Base-by-base conservation (phyloP, 1,140 invertebrate genomes). In the Drosophila nikananu region DNA sequence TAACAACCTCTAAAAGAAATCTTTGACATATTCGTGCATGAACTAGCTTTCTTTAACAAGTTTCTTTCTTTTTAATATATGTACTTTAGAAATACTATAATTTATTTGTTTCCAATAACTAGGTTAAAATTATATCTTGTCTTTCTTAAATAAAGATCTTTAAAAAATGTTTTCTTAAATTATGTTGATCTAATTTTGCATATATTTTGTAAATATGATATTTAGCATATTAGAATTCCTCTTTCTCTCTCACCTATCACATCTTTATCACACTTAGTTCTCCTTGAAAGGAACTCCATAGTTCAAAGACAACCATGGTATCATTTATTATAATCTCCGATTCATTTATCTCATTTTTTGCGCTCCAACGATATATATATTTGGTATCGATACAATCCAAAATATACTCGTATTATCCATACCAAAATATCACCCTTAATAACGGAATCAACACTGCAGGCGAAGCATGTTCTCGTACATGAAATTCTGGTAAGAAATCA, bases 381-480 rank as follows among this genome's bases (percentile, higher is more conserved):
- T 57, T 57, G 54, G 54, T n/a, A 77, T 21, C 23, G 37, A 67
- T 61, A 23, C 49, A 55, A 79, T n/a, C 51, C 62, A 60, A 62
- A 42, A 39, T 55, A 65, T 54, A 39, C 2, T 25, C 54, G 35
- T 57, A 77, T 52, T 54, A 58, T 25, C 49, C 48, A 59, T 52
- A 49, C 21, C 54, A 39, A 72, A 37, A 77, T 46, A 39, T 57
- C 35, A 39, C 49, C 44, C 55, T 49, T 21, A 46, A 44, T 6
- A 68, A 62, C 51, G 55, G 75, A 70, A 61, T 68, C 39, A 54
- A 72, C 51, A 55, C 30, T 25, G 30, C 91, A 97, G 96, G 94
- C 97, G 96, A 95, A 96, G 96, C 91, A 96, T 97, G 89, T 95
- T 97, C 93, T 96, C 96, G 93, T 96, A 96, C 87, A 96, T 97